Conservation (phyloP, 1,140 invertebrate genomes). For the Chionoecetes opilio region DNA sequence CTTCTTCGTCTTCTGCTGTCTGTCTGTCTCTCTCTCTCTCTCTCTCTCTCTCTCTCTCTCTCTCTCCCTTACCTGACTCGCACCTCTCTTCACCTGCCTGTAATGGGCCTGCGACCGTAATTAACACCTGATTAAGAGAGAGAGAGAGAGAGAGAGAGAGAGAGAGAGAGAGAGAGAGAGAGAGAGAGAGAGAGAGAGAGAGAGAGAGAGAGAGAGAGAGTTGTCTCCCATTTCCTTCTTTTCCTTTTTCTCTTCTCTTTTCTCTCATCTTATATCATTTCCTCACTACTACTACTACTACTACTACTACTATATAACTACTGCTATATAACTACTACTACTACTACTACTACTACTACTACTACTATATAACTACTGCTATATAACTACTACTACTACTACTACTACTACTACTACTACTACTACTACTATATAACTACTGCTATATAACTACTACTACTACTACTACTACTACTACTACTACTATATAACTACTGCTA, state of each 20-base stretch:
- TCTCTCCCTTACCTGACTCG: not conserved
- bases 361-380: conserved; percentile 20
- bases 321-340: not conserved
- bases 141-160: conserved; percentile 63
- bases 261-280: not conserved
- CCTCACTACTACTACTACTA: conserved; percentile 3
- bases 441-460: not conserved
- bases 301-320: not conserved
- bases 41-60: too few relatives aligned
- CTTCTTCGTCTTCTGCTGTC: not conserved
- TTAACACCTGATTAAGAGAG: conserved; percentile 38
- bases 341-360: too few relatives aligned
- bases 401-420: conserved; percentile 29
- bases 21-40: too few relatives aligned
- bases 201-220: too few relatives aligned
- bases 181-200: not conserved
- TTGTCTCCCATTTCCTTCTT: not conserved
- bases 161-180: conserved; percentile 67
- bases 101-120: not conserved
- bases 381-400: conserved; percentile 20
- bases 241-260: not conserved
- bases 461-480: too few relatives aligned
- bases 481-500: conserved; percentile 20
- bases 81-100: not conserved
- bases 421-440: not conserved